Evolutionary conservation across 2,888 invertebrate species (phyloP), one percentile per base, ranked within the genome.

Genomic region (Junonia oenone): DNA sequence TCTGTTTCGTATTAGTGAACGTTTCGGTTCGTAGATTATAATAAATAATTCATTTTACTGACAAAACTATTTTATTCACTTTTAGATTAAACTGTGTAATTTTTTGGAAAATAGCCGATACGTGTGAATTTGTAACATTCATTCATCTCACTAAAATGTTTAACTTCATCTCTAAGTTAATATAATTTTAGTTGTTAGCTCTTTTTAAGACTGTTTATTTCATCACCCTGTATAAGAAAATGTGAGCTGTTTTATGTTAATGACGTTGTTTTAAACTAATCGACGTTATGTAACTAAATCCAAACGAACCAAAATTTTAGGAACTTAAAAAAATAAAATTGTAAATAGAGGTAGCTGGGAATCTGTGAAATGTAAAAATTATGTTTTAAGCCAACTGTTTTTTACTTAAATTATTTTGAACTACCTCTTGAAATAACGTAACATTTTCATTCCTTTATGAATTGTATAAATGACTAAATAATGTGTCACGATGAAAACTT

Each of bases 81-180:
- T 33, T 33, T 8, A 11, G 13, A 22, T 26, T 5, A 19, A 37
- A n/a, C n/a, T n/a, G n/a, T n/a, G n/a, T n/a, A n/a, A n/a, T 22
- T 22, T 22, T 22, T 22, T 22, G 22, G 5, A 22, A 22, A 22
- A 22, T 22, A 22, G 61, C 58, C 63, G 59, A 62, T 61, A 48
- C 47, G 58, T 63, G 61, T 59, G 47, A 55, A 51, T 17, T 37
- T 40, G 14, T 31, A 38, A 56, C 48, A 56, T 55, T 47, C 37
- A 52, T 50, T 47, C 45, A 45, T 56, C 63, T 62, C 61, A 68
- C 83, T 81, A 79, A 83, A 83, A 83, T 81, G 75, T 76, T 76
- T 83, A 80, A 83, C 82, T 84, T 83, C 68, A 66, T 66, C 26
- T 72, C 69, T 78, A 83, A 85, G 82, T 83, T 84, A 78, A 77